phyloP scores from a whole-genome alignment of 2,113 vertebrate genomes.

The Orthonyx spaldingii region DNA sequence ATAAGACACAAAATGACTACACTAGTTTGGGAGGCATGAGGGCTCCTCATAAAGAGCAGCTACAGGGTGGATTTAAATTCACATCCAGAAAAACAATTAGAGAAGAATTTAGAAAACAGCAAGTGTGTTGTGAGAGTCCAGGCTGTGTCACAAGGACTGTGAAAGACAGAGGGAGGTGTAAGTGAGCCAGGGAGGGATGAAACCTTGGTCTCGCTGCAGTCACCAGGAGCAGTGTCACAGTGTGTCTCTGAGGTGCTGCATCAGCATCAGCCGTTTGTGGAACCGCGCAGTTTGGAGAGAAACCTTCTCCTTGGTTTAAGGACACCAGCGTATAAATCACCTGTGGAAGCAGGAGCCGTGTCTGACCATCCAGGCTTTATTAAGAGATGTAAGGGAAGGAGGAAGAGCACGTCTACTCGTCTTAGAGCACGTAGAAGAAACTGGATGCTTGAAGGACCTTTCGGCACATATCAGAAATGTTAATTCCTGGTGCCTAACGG shows the following conservation, averaged over 20 bases:
- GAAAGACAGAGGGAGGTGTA: neutral
- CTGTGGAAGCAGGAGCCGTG: neutral
- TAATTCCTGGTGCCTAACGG: neutral
- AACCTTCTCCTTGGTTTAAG: neutral
- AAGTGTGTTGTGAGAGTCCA: neutral
- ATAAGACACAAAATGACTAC: neutral
- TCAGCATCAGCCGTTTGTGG: neutral
- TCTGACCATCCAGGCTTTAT: neutral
- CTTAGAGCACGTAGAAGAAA: neutral
- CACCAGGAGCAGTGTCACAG: neutral
- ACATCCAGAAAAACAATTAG: neutral
- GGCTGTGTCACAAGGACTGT: neutral
- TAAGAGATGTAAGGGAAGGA: rapidly evolving
- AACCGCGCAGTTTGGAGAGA: neutral
- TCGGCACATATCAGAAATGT: neutral
- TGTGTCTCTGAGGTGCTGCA: neutral
- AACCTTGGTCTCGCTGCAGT: neutral
- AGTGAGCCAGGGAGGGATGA: neutral
- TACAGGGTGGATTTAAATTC: neutral
- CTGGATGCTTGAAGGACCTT: neutral
- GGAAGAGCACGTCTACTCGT: neutral
- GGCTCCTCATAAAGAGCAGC: neutral
- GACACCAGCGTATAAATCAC: rapidly evolving
- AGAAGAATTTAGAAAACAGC: neutral
- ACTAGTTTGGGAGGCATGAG: neutral